Base-by-base conservation (phyloP, 2,888 invertebrate species). In the Pseudeuparius sepicola region DNA sequence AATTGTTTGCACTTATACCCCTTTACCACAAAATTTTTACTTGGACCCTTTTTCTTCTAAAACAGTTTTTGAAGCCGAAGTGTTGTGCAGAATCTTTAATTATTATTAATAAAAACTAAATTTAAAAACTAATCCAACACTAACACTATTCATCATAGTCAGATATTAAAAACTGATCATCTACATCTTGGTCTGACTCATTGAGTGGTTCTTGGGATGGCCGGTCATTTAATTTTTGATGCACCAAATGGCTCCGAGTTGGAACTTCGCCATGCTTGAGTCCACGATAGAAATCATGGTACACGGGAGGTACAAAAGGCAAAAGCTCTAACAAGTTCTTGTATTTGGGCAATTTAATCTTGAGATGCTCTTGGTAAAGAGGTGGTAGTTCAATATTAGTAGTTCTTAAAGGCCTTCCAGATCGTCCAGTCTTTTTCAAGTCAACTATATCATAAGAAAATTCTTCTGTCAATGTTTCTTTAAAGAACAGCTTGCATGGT, bases 401-500 rank as follows among this genome's bases (percentile, higher is more conserved):
- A n/a, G n/a, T n/a, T n/a, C n/a, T n/a, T n/a, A n/a, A n/a, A n/a
- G n/a, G n/a, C n/a, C n/a, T n/a, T n/a, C n/a, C n/a, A n/a, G n/a
- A n/a, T n/a, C n/a, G n/a, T n/a, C n/a, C n/a, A n/a, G n/a, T n/a
- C n/a, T n/a, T n/a, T n/a, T n/a, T n/a, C n/a, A n/a, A n/a, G n/a
- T n/a, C n/a, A n/a, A n/a, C n/a, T n/a, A n/a, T 27, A 14, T 14
- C 14, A 27, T 14, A 27, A 14, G 27, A 14, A 27, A 13, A 27
- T 4, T 27, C 27, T 27, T 27, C 27, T 27, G 14, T 14, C 4
- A 27, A 14, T 27, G 27, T 27, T 6, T 27, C 27, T 9, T 27
- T 27, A 12, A 27, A 27, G 14, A 27, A 27, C 5, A 27, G 14
- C 14, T 13, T 27, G 27, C n/a, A n/a, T n/a, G n/a, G n/a, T n/a